These are phyloP conservation scores for Tanytarsus gracilentus DNA, from an alignment of 2,888 invertebrate species.

Conservation along the genomic window DNA sequence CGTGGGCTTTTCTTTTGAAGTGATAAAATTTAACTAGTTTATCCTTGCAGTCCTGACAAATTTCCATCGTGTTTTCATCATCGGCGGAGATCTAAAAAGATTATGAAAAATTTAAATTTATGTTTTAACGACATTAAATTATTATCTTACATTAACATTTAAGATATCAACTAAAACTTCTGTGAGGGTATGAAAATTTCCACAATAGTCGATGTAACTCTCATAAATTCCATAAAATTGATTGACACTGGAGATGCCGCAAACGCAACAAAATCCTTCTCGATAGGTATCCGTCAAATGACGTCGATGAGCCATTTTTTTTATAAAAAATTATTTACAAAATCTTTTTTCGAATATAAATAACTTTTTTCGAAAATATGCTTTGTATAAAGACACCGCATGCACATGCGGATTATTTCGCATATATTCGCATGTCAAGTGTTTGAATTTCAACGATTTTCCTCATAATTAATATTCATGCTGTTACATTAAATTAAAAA, in stretches of 20 bases:
- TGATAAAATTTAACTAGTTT: constrained; percentile 1
- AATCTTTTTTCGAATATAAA: no score
- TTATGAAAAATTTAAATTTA: neutral
- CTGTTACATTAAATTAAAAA: no score
- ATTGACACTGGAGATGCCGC: neutral
- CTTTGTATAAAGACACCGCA: no score
- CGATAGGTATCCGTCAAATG: neutral
- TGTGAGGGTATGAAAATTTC: neutral
- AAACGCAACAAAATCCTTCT: neutral
- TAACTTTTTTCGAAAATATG: no score
- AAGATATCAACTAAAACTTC: neutral
- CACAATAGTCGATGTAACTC: neutral
- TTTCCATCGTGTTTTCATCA: neutral
- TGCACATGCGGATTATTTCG: no score
- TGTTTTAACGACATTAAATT: neutral
- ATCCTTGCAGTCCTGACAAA: neutral
- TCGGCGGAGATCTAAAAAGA: neutral
- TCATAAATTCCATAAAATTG: neutral
- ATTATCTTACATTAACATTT: neutral
- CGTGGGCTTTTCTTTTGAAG: neutral
- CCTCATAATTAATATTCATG: no score
- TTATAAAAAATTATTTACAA: no score
- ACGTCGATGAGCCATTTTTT: no score
- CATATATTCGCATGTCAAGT: no score
- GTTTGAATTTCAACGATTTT: no score